phyloP scores from a whole-genome alignment of 1,140 invertebrate genomes.

The Metopolophium dirhodum region DNA sequence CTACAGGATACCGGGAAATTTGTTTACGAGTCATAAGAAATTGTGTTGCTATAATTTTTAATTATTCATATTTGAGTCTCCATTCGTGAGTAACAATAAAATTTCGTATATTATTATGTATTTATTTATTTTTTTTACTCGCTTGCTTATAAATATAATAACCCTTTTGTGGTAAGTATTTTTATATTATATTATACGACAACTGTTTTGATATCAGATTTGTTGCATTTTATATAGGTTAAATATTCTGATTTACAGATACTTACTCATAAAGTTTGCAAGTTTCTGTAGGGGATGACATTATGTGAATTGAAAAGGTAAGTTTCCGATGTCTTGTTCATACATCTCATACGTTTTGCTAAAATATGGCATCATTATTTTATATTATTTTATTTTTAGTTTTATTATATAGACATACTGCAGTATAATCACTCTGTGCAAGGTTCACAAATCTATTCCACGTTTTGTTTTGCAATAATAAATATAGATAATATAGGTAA shows the following conservation, averaged over 20 bases:
- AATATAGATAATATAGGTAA: too few species aligned
- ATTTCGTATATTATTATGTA: neutral
- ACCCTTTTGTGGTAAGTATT: too few species aligned
- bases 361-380: neutral
- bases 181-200: too few species aligned
- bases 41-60: neutral
- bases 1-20: neutral
- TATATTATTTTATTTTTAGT: neutral
- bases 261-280: too few species aligned
- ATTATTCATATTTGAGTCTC: conserved; percentile 31
- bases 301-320: neutral
- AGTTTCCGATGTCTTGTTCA: neutral
- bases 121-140: neutral
- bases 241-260: too few species aligned
- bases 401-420: neutral
- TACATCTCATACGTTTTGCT: neutral
- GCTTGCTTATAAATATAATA: neutral
- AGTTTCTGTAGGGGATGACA: too few species aligned
- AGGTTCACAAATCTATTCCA: neutral
- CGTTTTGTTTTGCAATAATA: neutral
- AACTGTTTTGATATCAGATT: too few species aligned
- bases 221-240: too few species aligned
- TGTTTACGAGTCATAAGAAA: conserved; percentile 9
- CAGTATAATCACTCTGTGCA: neutral
- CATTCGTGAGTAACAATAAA: neutral